Evolutionary conservation across 2,888 invertebrate genomes (phyloP).

Genomic region (Sicus ferrugineus): DNA sequence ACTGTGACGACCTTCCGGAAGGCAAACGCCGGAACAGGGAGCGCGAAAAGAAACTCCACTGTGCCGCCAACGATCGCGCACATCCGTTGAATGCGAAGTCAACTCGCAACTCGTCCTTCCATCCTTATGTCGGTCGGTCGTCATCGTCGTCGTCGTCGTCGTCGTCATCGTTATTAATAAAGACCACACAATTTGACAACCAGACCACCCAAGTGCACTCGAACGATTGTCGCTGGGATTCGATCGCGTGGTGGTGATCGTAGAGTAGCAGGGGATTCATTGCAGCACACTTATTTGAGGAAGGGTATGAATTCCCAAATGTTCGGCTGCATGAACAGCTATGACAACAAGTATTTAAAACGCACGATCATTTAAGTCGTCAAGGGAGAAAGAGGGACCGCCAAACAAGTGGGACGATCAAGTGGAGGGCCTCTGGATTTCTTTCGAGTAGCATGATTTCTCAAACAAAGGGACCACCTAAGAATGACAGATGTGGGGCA

Average conservation of each 20-base stretch:
- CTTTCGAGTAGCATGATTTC: too few relatives aligned
- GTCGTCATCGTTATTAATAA: slow-evolving; percentile 61
- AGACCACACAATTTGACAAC: slow-evolving; percentile 65
- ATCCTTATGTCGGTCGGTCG: background rate
- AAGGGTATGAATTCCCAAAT: slow-evolving; percentile 19
- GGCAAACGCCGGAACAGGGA: slow-evolving; percentile 1
- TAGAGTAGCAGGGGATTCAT: background rate
- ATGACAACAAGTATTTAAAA: background rate
- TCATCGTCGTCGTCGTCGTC: slow-evolving; percentile 28
- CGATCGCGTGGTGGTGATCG: slow-evolving; percentile 8
- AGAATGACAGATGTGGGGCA: too few relatives aligned
- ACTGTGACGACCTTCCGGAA: slow-evolving; percentile 18
- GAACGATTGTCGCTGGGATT: slow-evolving; percentile 18
- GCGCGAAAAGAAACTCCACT: slow-evolving; percentile 12
- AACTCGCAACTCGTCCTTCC: slow-evolving; percentile 24
- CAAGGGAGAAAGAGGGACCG: too few relatives aligned
- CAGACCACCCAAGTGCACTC: slow-evolving; percentile 62
- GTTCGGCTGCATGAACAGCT: background rate
- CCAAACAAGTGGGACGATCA: too few relatives aligned
- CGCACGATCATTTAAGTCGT: too few relatives aligned
- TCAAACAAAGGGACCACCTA: too few relatives aligned
- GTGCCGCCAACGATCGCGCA: slow-evolving; percentile 8
- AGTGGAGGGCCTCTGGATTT: too few relatives aligned
- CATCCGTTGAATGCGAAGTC: slow-evolving; percentile 17
- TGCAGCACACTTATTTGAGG: slow-evolving; percentile 12